These are phyloP conservation scores for Argyresthia goedartella DNA, from an alignment of 2,888 invertebrate species.

Conservation along the genomic window DNA sequence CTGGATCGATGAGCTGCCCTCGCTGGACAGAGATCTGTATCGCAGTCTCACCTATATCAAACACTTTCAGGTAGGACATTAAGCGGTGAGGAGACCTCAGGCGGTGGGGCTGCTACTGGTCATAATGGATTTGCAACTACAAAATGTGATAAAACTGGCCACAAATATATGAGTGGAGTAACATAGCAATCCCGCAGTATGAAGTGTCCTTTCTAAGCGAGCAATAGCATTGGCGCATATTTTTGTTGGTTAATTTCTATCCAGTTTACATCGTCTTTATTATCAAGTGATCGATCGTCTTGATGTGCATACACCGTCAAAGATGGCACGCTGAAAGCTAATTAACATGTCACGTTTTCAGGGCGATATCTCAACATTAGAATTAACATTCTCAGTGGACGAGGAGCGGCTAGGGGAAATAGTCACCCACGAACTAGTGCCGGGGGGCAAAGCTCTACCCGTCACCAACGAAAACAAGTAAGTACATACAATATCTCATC, in stretches of 20 bases:
- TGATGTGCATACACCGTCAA: too few species aligned
- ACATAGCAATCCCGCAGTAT: too few species aligned
- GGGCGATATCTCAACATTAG: constrained; percentile 93
- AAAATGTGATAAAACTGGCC: too few species aligned
- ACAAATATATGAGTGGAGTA: too few species aligned
- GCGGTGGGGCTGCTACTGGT: too few species aligned
- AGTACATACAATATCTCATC: constrained; percentile 22
- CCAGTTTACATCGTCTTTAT: too few species aligned
- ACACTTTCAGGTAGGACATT: constrained; percentile 78
- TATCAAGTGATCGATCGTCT: too few species aligned
- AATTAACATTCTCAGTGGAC: constrained; percentile 96
- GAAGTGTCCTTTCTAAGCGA: too few species aligned
- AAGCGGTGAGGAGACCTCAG: too few species aligned
- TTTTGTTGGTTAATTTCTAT: too few species aligned
- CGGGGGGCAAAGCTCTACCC: constrained; percentile 92
- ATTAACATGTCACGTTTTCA: constrained; percentile 15
- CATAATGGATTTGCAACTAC: too few species aligned
- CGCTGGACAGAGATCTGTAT: constrained; percentile 95
- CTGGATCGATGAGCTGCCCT: constrained; percentile 97
- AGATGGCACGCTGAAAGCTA: background rate
- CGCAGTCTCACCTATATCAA: constrained; percentile 96
- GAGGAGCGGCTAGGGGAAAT: constrained; percentile 95
- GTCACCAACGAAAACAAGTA: constrained; percentile 98
- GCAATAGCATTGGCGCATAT: too few species aligned
- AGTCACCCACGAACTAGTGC: constrained; percentile 94